Base-by-base conservation (phyloP, 53 echinoderm and acorn worm species). In the Actinopyga echinites region DNA sequence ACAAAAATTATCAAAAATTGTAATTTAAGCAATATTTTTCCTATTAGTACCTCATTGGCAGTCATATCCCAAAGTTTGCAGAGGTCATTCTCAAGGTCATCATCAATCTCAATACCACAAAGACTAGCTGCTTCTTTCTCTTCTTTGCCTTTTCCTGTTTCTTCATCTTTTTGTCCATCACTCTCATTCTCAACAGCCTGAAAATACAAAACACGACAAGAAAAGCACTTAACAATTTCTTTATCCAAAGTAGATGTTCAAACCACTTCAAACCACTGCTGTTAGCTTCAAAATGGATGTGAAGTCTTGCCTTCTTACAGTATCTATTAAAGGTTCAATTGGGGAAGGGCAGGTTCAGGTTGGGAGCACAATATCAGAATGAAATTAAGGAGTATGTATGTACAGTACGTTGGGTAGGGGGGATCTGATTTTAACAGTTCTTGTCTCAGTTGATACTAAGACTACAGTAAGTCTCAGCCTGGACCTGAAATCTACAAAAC, bases 31-130 rank as follows among this genome's bases (percentile, higher is more conserved):
- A 71, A 6, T 0, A 37, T 5, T 37, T 24, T 37, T 7, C 25
- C 31, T 20, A 49, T 40, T 43, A 30, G 65, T 82, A 95, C 95
- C 90, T 85, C 77, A 77, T 97, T 97, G 22, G 92, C 90, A 31
- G 99, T 88, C 94, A 95, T 97, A 77, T 97, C 99, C 99, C 99
- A 97, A 58, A 97, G 69, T 35, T 82, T 90, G 52, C 99, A 97
- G 25, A 97, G 85, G 56, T 94, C 99, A 62, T 89, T 90, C 86
- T 97, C 99, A 0, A 97, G 90, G 20, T 89, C 90, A 24, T 92
- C 86, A 26, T 88, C 87, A 24, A 97, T 94, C 85, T 96, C 96
- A 64, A 94, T 94, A 59, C 96, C 96, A 92, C 88, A 66, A 80
- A 85, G 56, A 85, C 69, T 66, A 66, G 92, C 69, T 17, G 58